Evolutionary conservation across 2,797 vertebrate species (phyloP), one percentile per base, ranked within the genome.

Genomic region (Thaleichthys pacificus): DNA sequence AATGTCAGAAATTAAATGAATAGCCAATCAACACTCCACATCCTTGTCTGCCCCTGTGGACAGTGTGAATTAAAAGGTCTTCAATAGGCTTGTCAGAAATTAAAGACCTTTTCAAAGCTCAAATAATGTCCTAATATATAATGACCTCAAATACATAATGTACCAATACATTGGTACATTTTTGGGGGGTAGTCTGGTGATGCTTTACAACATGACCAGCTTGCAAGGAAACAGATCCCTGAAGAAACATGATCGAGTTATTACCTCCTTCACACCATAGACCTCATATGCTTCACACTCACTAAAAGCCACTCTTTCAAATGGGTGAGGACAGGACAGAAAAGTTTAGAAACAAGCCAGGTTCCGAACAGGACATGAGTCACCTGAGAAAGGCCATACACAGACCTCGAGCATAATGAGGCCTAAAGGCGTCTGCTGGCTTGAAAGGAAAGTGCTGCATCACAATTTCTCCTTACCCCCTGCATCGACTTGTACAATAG

Each of bases 21-120:
- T 89, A 88, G 80, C 69, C 80, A 82, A 89, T 89, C 89, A 90
- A 89, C 85, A 86, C 80, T 47, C 65, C 70, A 67, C 73, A 74
- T 72, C 28, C 79, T 72, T 73, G 70, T 66, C 66, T 62, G 61
- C 73, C 77, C 28, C 71, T 3, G 2, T 68, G 74, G 78, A 85
- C 76, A 77, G 71, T 51, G 68, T 67, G 65, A 64, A 84, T 67
- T 74, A 82, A 90, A 78, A 42, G 56, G 80, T 71, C 70, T 73
- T 82, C 79, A 83, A 75, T 56, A 66, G 56, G 75, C 64, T 64
- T 68, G 77, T 75, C 72, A 61, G 73, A 80, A 78, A 38, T 21
- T 54, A 79, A 54, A 15, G 8, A 8, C 22, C 26, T 19, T 54
- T 68, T 51, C 26, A 68, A 28, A 30, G 24, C 15, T 38, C 9